These are phyloP conservation scores for Hirtodrosophila confusa DNA, from an alignment of 2,888 invertebrate species.

Conservation along the genomic window DNA sequence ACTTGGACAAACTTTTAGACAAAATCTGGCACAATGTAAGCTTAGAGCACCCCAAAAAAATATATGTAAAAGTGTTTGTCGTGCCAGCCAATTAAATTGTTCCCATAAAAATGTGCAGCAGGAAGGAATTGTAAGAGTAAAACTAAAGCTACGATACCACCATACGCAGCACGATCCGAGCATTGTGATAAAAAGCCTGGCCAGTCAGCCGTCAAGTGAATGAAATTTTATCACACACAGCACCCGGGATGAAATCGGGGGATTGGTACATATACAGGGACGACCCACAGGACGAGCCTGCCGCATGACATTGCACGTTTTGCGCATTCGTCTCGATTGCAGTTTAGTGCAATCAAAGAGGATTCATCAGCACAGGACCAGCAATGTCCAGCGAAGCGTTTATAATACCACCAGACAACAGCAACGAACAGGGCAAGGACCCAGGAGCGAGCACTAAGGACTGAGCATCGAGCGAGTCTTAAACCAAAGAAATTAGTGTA, in stretches of 20 bases:
- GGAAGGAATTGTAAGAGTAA: constrained; percentile 17
- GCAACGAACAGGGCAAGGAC: constrained; percentile 19
- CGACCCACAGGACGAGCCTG: constrained; percentile 35
- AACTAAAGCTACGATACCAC: constrained; percentile 41
- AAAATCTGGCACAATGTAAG: constrained; percentile 63
- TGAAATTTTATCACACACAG: constrained; percentile 67
- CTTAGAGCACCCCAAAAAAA: constrained; percentile 19
- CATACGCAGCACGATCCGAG: constrained; percentile 57
- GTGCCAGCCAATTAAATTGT: constrained; percentile 72
- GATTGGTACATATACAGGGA: constrained; percentile 3
- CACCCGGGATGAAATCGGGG: constrained; percentile 3
- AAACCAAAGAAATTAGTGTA: constrained; percentile 83
- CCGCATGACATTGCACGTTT: constrained; percentile 71
- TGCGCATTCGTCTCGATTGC: constrained; percentile 78
- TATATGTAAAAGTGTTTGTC: constrained; percentile 23
- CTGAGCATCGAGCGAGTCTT: constrained; percentile 59
- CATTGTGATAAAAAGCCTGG: constrained; percentile 59
- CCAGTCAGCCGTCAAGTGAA: constrained; percentile 51
- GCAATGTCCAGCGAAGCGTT: constrained; percentile 81
- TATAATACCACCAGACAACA: constrained; percentile 72
- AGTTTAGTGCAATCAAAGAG: constrained; percentile 80
- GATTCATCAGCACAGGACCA: constrained; percentile 75
- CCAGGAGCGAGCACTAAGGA: constrained; percentile 15
- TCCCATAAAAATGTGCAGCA: constrained; percentile 72
- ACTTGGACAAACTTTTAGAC: constrained; percentile 54